phyloP scores from a whole-genome alignment of 2,113 vertebrate species.

The Ceyx cyanopectus region DNA sequence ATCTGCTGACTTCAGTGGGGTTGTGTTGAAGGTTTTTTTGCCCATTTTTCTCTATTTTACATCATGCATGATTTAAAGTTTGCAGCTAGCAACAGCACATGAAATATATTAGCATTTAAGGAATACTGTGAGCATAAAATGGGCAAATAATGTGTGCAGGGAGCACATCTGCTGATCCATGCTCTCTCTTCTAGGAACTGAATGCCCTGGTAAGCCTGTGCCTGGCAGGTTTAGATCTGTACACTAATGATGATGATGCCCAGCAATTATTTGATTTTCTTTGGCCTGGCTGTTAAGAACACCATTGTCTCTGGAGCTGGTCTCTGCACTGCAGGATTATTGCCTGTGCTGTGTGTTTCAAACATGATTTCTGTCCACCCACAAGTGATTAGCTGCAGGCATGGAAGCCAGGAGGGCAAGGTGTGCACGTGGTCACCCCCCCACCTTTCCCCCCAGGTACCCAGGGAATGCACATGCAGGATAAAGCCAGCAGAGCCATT shows the following conservation, averaged over 20 bases:
- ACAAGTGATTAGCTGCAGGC: neutral
- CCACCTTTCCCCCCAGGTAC: neutral
- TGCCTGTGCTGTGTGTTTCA: neutral
- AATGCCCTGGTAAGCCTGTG: neutral
- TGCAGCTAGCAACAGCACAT: neutral
- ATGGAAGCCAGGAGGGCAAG: neutral
- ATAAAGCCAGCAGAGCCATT: neutral
- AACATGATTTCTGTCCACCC: neutral
- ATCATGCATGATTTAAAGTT: neutral
- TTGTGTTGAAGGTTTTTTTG: neutral
- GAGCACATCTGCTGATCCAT: neutral
- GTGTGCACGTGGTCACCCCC: rapidly evolving
- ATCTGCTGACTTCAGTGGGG: neutral
- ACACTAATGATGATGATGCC: neutral
- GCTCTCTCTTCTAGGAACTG: neutral
- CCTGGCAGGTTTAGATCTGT: neutral
- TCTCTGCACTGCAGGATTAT: neutral
- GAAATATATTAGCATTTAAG: neutral
- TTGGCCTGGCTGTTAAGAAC: neutral
- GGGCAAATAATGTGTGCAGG: neutral
- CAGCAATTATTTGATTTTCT: conserved; percentile 2
- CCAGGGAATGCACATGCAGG: neutral
- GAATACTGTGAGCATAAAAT: neutral
- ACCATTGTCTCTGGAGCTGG: neutral
- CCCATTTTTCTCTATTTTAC: neutral